Base-by-base conservation (phyloP, 1,140 invertebrate genomes). In the Penaeus vannamei region DNA sequence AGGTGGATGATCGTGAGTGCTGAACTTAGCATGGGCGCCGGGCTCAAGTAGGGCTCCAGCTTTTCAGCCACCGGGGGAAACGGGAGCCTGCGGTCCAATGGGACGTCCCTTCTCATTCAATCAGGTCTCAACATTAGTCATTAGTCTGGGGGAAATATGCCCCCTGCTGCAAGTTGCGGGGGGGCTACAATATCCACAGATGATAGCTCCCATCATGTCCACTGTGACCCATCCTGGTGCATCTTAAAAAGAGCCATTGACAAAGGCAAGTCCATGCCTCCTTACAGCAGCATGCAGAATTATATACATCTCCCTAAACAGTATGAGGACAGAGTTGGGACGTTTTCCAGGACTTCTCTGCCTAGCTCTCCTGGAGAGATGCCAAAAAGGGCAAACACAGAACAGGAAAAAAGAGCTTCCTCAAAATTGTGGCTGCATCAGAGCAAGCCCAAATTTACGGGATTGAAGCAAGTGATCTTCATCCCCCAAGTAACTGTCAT, bases 251-350 rank as follows among this genome's bases (percentile, higher is more conserved):
- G n/a, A 64, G 62, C 62, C 17, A n/a, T 19, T 19, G 62, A 64
- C 17, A n/a, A 64, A 64, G n/a, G n/a, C 17, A 64, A 64, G 62
- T n/a, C 62, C 17, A 17, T 64, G 17, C 62, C 62, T 64, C n/a
- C 62, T 64, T n/a, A 64, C n/a, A 64, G 62, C 62, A 64, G 17
- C 62, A 64, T 64, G 62, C 17, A 64, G 62, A 64, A 64, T 64
- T 64, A 64, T 64, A 17, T 64, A 64, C 17, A n/a, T 19, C n/a
- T 64, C 17, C 17, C 17, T 64, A 64, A 64, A 64, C 17, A 64
- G n/a, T 64, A 64, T 64, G 62, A 64, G 62, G n/a, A 64, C 62
- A 64, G 62, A 64, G 62, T 64, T 19, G 62, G 62, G 62, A 64
- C 17, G n/a, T 64, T 19, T 64, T 64, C n/a, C n/a, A n/a, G 62